Evolutionary conservation across 2,113 vertebrate genomes (phyloP).

Genomic region (Laterallus jamaicensis): DNA sequence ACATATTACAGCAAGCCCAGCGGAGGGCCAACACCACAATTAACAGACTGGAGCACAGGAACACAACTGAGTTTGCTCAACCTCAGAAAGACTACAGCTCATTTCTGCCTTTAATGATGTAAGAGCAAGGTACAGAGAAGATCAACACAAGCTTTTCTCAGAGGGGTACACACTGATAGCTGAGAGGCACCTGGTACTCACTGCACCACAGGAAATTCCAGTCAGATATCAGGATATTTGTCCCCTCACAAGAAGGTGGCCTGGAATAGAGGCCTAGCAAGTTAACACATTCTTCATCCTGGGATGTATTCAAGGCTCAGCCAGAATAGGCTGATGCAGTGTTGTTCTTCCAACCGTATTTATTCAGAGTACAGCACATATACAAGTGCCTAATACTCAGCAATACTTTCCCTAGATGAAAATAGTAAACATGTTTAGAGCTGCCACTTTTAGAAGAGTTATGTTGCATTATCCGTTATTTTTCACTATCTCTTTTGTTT

Average conservation of each 20-base stretch:
- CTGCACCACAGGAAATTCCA: background rate
- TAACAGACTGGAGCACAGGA: background rate
- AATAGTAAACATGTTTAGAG: background rate
- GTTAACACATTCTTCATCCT: background rate
- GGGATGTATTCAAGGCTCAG: background rate
- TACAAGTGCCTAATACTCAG: background rate
- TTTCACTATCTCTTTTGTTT: background rate
- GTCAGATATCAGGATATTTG: background rate
- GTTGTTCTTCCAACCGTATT: background rate
- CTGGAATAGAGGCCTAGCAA: background rate
- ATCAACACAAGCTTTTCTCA: background rate
- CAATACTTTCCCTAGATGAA: background rate
- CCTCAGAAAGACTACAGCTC: background rate
- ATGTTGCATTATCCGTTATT: background rate
- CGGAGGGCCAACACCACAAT: background rate
- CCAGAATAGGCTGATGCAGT: background rate
- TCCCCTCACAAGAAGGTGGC: background rate
- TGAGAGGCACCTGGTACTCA: background rate
- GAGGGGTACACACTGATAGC: background rate
- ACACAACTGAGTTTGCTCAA: background rate
- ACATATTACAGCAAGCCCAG: background rate
- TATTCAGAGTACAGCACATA: background rate
- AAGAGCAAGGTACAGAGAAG: background rate
- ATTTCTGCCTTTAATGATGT: fast-evolving
- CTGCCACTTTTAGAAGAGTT: background rate